Base-by-base conservation (phyloP, 2,888 invertebrate species). In the Agapostemon virescens region DNA sequence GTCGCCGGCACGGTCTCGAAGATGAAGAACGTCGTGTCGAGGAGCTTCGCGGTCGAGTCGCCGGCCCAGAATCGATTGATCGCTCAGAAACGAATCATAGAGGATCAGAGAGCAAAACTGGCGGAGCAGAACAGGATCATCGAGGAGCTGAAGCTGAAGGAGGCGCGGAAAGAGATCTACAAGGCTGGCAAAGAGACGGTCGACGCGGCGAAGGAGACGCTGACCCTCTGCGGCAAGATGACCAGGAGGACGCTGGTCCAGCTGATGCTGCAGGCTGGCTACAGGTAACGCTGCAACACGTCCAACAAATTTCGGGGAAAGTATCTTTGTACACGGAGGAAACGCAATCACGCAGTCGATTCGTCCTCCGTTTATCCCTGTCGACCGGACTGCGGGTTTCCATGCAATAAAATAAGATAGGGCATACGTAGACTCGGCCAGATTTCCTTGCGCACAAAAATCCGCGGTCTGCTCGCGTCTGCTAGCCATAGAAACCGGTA, bases 91-190 rank as follows among this genome's bases (percentile, higher is more conserved):
- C 94, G 95, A 84, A 95, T 96, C 63, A 97, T 97, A 78, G 95
- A 96, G 40, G 92, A 95, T 40, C 96, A 97, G 91, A 95, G 95
- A 90, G 93, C 94, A 1, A 96, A 96, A 92, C 90, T 97, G 78
- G 95, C 95, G 78, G 95, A 96, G 79, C 96, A 97, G 91, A 95
- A 95, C 85, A 94, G 95, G 87, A 90, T 96, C n/a, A 97, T 97
- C 77, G 95, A 96, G 90, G 95, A 96, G 89, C 92, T 97, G 0
- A 96, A 95, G 89, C 93, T 96, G 71, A 95, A 95, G 77, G 95
- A 95, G 91, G 94, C 96, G 38, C 93, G 95, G 64, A 95, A 95
- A 84, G 95, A 95, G 76, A 94, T 95, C 0, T 85, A 64, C 17
- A 85, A 70, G 30, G 83, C 88, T 1, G 85, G 81, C 38, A 94